A percentile compares a stretch with the other conserved stretches of the same genome.
Evolutionary conservation across 2,888 invertebrate genomes (phyloP).

Genomic region (Lasius platythorax): DNA sequence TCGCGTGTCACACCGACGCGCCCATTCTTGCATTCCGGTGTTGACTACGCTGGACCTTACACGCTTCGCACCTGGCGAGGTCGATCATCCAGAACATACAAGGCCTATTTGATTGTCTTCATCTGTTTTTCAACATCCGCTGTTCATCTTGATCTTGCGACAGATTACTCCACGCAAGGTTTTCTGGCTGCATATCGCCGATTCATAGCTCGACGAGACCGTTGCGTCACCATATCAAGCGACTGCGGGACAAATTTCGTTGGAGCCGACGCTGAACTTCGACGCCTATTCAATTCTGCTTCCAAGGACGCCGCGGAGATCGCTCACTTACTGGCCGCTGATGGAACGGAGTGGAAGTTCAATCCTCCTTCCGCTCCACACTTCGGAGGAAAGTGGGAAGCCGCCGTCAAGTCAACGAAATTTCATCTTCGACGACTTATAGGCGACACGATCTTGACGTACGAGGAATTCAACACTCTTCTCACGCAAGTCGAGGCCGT

Average conservation of each 20-base stretch:
- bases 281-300: not conserved
- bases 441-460: not conserved
- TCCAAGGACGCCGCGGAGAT: not conserved
- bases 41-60: constrained; percentile 22
- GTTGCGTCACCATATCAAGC: not conserved
- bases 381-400: not conserved
- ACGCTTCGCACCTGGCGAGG: not conserved
- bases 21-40: constrained; percentile 1
- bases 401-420: not conserved
- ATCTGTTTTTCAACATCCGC: not conserved
- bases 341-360: no score
- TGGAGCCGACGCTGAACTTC: not conserved
- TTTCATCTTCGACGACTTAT: not conserved
- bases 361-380: not conserved
- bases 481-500: not conserved
- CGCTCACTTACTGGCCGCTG: not conserved
- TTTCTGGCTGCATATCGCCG: not conserved
- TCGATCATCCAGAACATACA: not conserved
- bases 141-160: no score
- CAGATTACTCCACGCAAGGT: no score
- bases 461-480: not conserved
- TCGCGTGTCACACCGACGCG: not conserved
- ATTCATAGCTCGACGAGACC: not conserved
- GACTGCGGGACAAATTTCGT: constrained; percentile 9
- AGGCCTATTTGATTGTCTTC: not conserved